Evolutionary conservation across 2,113 vertebrate species (phyloP).

Genomic region (Pardalotus punctatus): DNA sequence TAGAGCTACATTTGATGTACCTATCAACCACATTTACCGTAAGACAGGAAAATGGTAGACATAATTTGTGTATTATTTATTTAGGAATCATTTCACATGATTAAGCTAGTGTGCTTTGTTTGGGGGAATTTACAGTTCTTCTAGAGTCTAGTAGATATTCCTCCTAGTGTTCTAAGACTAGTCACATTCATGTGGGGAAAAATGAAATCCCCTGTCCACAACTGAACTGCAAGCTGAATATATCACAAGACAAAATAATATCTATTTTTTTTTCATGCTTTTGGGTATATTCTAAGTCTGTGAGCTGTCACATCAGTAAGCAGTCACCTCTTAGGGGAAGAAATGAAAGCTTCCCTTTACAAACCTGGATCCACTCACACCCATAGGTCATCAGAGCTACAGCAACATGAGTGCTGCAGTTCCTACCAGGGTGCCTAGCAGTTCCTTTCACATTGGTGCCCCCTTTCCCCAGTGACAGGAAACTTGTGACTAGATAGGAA

Average conservation of each 20-base stretch:
- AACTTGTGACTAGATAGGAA: not conserved
- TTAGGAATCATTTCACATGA: not conserved
- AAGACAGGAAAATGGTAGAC: not conserved
- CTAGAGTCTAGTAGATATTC: not conserved
- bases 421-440: not conserved
- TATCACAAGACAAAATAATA: not conserved
- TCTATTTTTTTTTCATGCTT: not conserved
- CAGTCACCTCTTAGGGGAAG: not conserved
- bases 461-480: not conserved
- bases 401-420: not conserved
- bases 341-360: not conserved
- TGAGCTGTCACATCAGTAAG: not conserved
- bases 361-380: not conserved
- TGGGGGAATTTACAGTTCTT: not conserved
- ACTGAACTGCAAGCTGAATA: not conserved
- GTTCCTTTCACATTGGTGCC: not conserved
- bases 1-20: not conserved
- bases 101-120: not conserved
- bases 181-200: not conserved
- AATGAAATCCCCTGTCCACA: not conserved
- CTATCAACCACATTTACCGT: not conserved
- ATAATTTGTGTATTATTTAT: not conserved
- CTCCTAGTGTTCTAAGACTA: not conserved
- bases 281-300: not conserved
- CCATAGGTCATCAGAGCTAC: not conserved